These are phyloP conservation scores for Lutraria lutraria DNA, from an alignment of 2,888 invertebrate species.

Conservation along the genomic window DNA sequence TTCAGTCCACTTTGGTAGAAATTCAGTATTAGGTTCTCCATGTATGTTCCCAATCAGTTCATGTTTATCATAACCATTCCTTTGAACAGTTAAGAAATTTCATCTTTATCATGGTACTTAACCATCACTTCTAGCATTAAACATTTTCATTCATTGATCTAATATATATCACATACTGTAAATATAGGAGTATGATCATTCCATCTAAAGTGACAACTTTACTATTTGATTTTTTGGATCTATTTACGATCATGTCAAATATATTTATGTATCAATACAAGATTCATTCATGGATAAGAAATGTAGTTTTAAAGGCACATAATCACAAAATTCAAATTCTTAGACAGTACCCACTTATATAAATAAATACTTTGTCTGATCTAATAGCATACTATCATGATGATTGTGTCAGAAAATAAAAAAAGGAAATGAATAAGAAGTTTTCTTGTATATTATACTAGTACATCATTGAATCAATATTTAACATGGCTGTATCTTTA, in stretches of 20 bases:
- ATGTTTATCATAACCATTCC: conserved; percentile 14
- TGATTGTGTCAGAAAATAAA: background rate
- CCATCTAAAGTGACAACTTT: background rate
- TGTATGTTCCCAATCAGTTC: background rate
- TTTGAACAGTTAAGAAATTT: background rate
- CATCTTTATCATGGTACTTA: no score
- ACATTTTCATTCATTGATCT: background rate
- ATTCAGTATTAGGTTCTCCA: background rate
- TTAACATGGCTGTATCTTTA: background rate
- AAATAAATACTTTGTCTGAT: background rate
- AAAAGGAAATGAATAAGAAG: background rate
- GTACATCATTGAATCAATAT: background rate
- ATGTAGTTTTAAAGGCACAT: no score
- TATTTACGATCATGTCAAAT: no score
- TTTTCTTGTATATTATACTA: background rate
- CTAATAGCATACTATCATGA: background rate
- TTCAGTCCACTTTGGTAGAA: background rate
- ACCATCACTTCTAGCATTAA: no score
- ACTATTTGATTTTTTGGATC: no score
- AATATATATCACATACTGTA: background rate
- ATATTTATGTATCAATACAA: no score
- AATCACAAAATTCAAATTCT: no score
- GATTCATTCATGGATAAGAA: no score
- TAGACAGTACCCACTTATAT: no score
- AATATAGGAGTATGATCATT: background rate